Conservation (phyloP, 1,140 invertebrate species). For the Semibalanus balanoides region DNA sequence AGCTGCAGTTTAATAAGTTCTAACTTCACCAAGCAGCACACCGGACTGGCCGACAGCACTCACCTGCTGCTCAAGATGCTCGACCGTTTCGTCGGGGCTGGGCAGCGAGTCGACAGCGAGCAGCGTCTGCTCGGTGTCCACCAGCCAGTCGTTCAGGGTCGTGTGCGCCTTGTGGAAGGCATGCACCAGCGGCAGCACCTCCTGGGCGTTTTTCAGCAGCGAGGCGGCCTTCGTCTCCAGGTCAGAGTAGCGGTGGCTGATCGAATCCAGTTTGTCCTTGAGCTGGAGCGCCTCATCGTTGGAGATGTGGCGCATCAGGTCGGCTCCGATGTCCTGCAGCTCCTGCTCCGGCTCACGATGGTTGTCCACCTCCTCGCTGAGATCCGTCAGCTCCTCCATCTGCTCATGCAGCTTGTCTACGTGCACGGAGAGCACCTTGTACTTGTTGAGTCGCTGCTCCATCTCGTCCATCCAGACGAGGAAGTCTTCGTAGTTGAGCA, state of each 20-base stretch:
- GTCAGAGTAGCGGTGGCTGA: conserved; percentile 78
- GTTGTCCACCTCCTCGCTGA: conserved; percentile 75
- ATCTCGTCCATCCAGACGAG: conserved; percentile 85
- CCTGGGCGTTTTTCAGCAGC: conserved; percentile 60
- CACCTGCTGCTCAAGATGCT: conserved; percentile 59
- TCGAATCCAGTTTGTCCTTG: conserved; percentile 81
- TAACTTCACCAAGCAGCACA: too few relatives aligned
- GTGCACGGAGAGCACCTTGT: conserved; percentile 69
- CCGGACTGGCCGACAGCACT: neutral
- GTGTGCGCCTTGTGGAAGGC: conserved; percentile 84
- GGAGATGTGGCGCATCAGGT: conserved; percentile 87
- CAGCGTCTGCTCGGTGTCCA: conserved; percentile 71
- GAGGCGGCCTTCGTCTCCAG: conserved; percentile 70
- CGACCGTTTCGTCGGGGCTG: conserved; percentile 44
- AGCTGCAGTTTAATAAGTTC: too few relatives aligned
- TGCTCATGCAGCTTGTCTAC: conserved; percentile 78
- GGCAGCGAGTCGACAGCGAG: conserved; percentile 53
- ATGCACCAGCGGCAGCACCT: conserved; percentile 78
- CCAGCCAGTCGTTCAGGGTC: conserved; percentile 80
- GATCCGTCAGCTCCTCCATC: conserved; percentile 76
- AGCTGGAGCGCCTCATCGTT: conserved; percentile 82
- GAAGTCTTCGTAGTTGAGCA: conserved; percentile 80
- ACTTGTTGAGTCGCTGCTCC: conserved; percentile 63
- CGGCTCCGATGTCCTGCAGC: conserved; percentile 72
- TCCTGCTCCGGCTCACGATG: conserved; percentile 74